Percentiles rank a stretch among this genome's conserved stretches.
Conservation (phyloP, 2,888 invertebrate genomes). For the Ectobius pallidus region DNA sequence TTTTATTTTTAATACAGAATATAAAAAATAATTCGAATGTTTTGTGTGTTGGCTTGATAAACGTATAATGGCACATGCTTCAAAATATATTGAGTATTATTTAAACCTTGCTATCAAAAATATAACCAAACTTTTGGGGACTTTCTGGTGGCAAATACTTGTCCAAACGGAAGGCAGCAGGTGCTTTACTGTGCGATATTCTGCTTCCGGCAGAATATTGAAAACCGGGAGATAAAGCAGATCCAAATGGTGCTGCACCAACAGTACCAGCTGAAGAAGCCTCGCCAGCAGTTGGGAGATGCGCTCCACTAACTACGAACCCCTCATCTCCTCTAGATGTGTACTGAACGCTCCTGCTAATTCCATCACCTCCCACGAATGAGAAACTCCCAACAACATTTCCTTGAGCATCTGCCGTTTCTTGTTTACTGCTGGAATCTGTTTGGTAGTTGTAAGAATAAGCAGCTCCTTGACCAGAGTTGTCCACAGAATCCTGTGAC, state of each 20-base stretch:
- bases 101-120: slow-evolving; percentile 43
- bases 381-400: slow-evolving; percentile 48
- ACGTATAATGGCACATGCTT: no score
- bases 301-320: slow-evolving; percentile 34
- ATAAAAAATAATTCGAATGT: no score
- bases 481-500: slow-evolving; percentile 51
- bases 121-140: slow-evolving; percentile 48
- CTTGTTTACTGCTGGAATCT: slow-evolving; percentile 41
- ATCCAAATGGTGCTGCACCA: background rate
- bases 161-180: slow-evolving; percentile 38
- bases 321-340: slow-evolving; percentile 44
- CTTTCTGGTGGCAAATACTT: slow-evolving; percentile 48
- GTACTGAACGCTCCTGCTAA: slow-evolving; percentile 44
- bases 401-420: slow-evolving; percentile 48
- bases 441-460: slow-evolving; percentile 40
- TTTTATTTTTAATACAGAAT: no score
- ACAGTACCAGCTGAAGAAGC: background rate
- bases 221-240: background rate
- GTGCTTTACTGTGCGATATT: background rate
- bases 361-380: slow-evolving; percentile 45
- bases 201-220: background rate
- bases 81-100: no score
- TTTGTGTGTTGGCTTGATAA: no score
- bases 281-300: slow-evolving; percentile 11
- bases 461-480: slow-evolving; percentile 46